Conservation (phyloP, 2,888 invertebrate species). For the Luperina nickerlii region DNA sequence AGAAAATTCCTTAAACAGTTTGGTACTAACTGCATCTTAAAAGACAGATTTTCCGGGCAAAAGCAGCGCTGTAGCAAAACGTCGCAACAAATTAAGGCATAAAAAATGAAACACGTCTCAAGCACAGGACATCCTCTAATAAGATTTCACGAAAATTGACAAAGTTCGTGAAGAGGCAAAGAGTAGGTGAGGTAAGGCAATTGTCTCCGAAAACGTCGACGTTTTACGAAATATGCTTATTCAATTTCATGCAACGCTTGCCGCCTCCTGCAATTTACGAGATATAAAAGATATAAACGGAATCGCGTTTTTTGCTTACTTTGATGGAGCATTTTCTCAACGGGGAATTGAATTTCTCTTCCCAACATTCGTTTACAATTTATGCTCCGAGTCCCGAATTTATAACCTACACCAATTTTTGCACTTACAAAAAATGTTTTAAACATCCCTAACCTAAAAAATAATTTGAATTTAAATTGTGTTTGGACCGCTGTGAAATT, state of each 20-base stretch:
- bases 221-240: conserved; percentile 91
- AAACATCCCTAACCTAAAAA: conserved; percentile 43
- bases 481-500: conserved; percentile 35
- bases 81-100: conserved; percentile 70
- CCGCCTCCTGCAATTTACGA: conserved; percentile 91
- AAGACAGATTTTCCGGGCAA: conserved; percentile 27
- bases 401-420: conserved; percentile 74
- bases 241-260: conserved; percentile 91
- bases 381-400: conserved; percentile 81
- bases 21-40: conserved; percentile 12
- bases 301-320: conserved; percentile 91
- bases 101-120: conserved; percentile 79
- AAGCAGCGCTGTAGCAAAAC: conserved; percentile 41
- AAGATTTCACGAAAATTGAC: conserved; percentile 89
- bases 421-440: conserved; percentile 50
- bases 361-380: conserved; percentile 86
- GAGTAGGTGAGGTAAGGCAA: conserved; percentile 91
- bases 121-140: conserved; percentile 86
- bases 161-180: conserved; percentile 89
- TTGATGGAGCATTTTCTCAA: conserved; percentile 90
- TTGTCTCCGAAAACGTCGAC: conserved; percentile 90
- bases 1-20: conserved; percentile 3
- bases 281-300: conserved; percentile 91
- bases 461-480: conserved; percentile 61
- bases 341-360: conserved; percentile 89